phyloP scores from a whole-genome alignment of 2,888 invertebrate genomes.

The Hirtodrosophila duncani region DNA sequence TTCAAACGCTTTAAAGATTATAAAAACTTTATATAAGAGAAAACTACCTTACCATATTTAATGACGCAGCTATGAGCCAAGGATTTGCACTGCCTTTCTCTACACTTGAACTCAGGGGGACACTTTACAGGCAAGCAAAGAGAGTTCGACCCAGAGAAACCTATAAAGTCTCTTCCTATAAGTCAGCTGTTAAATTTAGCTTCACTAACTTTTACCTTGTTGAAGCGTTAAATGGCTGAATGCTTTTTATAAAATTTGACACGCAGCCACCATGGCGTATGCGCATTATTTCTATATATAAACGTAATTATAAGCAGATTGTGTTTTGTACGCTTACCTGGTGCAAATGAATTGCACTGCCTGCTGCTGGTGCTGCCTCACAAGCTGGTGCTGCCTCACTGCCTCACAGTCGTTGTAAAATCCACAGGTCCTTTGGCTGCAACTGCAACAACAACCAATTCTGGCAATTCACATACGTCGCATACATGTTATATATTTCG shows the following conservation, averaged over 20 bases:
- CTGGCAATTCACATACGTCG: slow-evolving; percentile 60
- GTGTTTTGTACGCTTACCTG: slow-evolving; percentile 16
- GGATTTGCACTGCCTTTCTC: no score
- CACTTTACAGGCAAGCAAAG: no score
- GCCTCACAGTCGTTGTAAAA: slow-evolving; percentile 52
- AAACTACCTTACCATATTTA: no score
- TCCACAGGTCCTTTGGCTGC: slow-evolving; percentile 75
- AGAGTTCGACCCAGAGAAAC: no score
- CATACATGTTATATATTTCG: slow-evolving; percentile 61
- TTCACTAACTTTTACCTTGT: slow-evolving; percentile 4
- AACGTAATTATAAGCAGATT: background rate
- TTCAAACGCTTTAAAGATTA: no score
- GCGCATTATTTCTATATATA: slow-evolving; percentile 32
- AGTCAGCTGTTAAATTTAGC: slow-evolving; percentile 14
- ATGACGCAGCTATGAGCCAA: no score
- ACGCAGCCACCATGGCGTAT: slow-evolving; percentile 57
- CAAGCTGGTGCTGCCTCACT: slow-evolving; percentile 8
- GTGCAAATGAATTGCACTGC: no score
- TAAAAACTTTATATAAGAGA: no score
- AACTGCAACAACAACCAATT: slow-evolving; percentile 74
- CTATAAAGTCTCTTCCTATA: no score
- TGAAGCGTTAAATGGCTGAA: slow-evolving; percentile 17
- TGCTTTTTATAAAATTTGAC: slow-evolving; percentile 36
- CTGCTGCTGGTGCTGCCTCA: slow-evolving; percentile 42
- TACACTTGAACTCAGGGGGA: no score